These are phyloP conservation scores for Pristiophorus japonicus DNA, from an alignment of 2,113 vertebrate genomes.

Conservation along the genomic window DNA sequence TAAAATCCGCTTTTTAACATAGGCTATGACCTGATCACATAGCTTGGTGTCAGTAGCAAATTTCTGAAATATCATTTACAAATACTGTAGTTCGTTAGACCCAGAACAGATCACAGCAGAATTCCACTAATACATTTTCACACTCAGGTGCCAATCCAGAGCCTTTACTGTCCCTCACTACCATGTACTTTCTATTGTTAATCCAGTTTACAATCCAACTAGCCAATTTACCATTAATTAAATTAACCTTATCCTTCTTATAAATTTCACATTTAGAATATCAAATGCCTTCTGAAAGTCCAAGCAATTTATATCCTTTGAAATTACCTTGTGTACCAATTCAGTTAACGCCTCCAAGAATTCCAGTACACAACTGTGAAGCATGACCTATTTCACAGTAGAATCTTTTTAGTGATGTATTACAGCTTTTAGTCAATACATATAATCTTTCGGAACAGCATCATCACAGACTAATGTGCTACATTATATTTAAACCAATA, in stretches of 20 bases:
- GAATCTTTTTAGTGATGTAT: background rate
- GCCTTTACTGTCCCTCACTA: background rate
- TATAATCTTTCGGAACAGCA: background rate
- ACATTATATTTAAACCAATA: background rate
- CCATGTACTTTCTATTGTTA: background rate
- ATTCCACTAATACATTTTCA: background rate
- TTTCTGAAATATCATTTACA: background rate
- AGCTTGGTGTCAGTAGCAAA: background rate
- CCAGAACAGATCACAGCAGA: background rate
- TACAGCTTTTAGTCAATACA: background rate
- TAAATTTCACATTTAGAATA: conserved; percentile 20
- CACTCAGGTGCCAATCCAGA: background rate
- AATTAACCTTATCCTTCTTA: background rate
- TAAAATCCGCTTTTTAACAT: background rate
- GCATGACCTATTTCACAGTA: background rate
- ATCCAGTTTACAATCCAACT: background rate
- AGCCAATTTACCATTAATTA: background rate
- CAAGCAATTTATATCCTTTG: background rate
- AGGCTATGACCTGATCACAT: background rate
- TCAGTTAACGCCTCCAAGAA: background rate
- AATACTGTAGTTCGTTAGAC: background rate
- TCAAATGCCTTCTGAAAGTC: background rate
- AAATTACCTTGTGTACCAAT: background rate
- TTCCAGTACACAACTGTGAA: background rate
- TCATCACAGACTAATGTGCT: background rate